Base-by-base conservation (phyloP, 2,888 invertebrate genomes). In the Drosophila phalerata region DNA sequence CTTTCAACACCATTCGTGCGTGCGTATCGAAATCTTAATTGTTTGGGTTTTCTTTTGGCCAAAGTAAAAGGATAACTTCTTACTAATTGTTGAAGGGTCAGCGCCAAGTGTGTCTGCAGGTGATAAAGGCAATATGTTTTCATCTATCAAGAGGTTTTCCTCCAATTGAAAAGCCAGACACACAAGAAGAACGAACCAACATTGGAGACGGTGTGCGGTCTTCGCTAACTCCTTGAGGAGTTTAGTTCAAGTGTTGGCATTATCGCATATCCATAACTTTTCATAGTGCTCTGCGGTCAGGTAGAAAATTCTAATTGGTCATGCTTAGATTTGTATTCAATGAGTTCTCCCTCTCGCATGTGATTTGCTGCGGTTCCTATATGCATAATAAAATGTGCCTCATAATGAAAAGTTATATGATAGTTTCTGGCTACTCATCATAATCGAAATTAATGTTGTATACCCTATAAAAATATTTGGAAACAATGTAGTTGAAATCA, bases 11-110 rank as follows among this genome's bases (percentile, higher is more conserved):
- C 47, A 62, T 64, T 66, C 62, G 68, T 73, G 66, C 75, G 62
- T 78, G 73, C 73, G 69, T 79, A 84, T 84, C 81, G 55, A 71
- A 84, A 79, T 85, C 77, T 84, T 86, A 84, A 79, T 77, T 78
- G 79, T 66, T 53, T 56, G 60, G 55, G 45, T 32, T 49, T 19
- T 49, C 53, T 48, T 53, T 62, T 65, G 58, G 38, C 40, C 55
- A 48, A 49, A 40, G 19, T 17, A 40, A 47, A 42, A 43, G 86
- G 80, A 85, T 81, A 70, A 77, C 51, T 63, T 77, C 77, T 65
- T 49, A 85, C 82, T 77, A 79, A 83, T 81, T 73, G 69, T 60
- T 57, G 28, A 37, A 25, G 32, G 60, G 53, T 40, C 37, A 48
- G 38, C 19, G 11, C 52, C 45, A 56, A 55, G 47, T 66, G 62